Percentiles rank a stretch among this genome's conserved stretches.
phyloP scores from a whole-genome alignment of 2,113 vertebrate genomes.

The Thinocorus orbignyianus region DNA sequence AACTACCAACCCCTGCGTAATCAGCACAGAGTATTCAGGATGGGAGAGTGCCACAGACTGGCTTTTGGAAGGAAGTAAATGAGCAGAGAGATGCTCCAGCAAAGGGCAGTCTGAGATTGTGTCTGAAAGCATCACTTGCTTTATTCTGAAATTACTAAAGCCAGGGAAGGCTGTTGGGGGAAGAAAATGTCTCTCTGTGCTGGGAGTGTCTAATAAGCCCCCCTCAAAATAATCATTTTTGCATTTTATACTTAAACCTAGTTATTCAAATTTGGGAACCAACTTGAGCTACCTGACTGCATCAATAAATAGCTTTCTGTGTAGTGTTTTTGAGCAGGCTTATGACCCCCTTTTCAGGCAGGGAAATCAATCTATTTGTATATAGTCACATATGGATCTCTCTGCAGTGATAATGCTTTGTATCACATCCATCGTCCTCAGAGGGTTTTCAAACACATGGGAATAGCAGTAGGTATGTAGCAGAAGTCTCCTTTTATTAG shows the following conservation, averaged over 20 bases:
- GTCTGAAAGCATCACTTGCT: background rate
- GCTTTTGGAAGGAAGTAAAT: background rate
- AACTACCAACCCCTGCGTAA: background rate
- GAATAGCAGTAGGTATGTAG: background rate
- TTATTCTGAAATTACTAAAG: background rate
- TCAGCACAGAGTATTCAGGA: background rate
- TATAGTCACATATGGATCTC: background rate
- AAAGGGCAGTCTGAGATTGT: background rate
- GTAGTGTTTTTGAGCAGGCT: background rate
- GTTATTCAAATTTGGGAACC: background rate
- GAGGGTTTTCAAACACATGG: background rate
- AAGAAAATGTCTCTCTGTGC: background rate
- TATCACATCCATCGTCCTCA: background rate
- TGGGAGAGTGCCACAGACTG: rapidly evolving
- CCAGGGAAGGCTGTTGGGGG: background rate
- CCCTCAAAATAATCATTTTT: rapidly evolving
- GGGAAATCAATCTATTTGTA: background rate
- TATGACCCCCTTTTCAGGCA: background rate
- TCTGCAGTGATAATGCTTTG: background rate
- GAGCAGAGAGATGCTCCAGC: background rate
- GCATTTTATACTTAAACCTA: background rate
- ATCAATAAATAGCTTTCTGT: background rate
- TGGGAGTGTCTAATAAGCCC: background rate
- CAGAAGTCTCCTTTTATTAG: background rate
- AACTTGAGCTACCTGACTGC: background rate